A percentile compares a stretch with the other conserved stretches of the same genome.
phyloP scores from a whole-genome alignment of 2,888 invertebrate species.

The Rhyacophila evoluta region DNA sequence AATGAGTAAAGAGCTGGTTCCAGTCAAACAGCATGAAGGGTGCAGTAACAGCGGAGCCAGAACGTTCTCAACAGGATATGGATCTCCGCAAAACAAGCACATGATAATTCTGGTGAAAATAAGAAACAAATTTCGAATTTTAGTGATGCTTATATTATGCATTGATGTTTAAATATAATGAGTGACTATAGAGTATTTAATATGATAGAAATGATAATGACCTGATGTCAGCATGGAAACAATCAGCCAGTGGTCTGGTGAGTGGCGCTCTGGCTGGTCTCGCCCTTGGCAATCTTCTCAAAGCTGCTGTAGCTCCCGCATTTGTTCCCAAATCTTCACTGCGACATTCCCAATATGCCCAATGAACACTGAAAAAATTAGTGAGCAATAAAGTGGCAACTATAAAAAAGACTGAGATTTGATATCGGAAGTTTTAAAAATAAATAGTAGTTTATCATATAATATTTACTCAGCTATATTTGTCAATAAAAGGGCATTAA shows the following conservation, averaged over 20 bases:
- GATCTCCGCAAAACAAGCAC: slow-evolving; percentile 97
- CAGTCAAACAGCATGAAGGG: slow-evolving; percentile 87
- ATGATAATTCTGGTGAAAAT: slow-evolving; percentile 93
- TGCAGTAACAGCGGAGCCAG: slow-evolving; percentile 89
- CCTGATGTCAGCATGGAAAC: slow-evolving; percentile 87
- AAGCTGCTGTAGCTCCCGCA: slow-evolving; percentile 77
- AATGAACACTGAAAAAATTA: slow-evolving; percentile 82
- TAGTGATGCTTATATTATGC: too few species aligned
- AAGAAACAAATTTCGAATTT: too few species aligned
- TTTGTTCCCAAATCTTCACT: slow-evolving; percentile 75
- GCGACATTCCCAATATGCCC: slow-evolving; percentile 86
- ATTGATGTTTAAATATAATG: too few species aligned
- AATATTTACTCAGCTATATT: too few species aligned
- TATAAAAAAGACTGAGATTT: too few species aligned
- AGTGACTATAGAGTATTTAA: too few species aligned
- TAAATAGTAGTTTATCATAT: too few species aligned
- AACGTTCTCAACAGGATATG: slow-evolving; percentile 90
- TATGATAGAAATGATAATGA: slow-evolving; percentile 56
- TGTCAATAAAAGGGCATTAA: too few species aligned
- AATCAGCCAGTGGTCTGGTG: slow-evolving; percentile 81
- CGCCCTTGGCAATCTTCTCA: slow-evolving; percentile 80
- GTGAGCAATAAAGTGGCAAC: too few species aligned
- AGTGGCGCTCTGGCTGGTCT: slow-evolving; percentile 84
- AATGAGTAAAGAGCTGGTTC: slow-evolving; percentile 88
- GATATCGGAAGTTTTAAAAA: too few species aligned